These are phyloP conservation scores for Anoura caudifer DNA, from an alignment of 2,113 vertebrate genomes.

Conservation along the genomic window DNA sequence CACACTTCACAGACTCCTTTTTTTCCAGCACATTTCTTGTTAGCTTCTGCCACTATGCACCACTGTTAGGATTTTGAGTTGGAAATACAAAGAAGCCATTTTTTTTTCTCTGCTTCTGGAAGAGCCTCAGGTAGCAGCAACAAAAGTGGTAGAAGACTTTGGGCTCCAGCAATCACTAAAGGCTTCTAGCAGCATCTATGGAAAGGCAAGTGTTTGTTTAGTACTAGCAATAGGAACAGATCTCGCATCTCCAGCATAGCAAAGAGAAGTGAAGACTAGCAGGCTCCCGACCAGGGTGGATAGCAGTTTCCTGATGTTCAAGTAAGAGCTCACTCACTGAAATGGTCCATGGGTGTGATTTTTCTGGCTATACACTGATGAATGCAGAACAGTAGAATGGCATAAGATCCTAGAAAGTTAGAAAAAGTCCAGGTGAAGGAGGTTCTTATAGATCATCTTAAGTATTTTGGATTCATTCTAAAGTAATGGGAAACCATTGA, in stretches of 20 bases:
- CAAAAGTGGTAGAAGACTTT: background rate
- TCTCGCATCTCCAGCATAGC: background rate
- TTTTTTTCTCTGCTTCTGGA: background rate
- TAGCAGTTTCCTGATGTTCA: background rate
- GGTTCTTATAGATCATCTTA: background rate
- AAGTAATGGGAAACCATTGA: background rate
- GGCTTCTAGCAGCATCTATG: background rate
- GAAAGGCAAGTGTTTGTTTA: background rate
- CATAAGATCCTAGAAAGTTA: background rate
- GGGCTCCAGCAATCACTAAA: background rate
- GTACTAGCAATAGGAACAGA: background rate
- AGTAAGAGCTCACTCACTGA: background rate
- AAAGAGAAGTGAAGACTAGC: background rate
- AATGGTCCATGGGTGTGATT: background rate
- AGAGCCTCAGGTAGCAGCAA: background rate
- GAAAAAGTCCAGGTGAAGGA: background rate
- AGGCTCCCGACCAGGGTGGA: background rate
- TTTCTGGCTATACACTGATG: background rate
- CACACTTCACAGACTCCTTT: background rate
- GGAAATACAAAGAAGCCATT: background rate
- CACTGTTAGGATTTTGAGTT: background rate
- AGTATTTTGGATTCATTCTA: background rate
- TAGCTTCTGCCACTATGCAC: background rate
- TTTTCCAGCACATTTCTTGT: background rate
- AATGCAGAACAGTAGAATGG: background rate